Conservation (phyloP, 2,113 vertebrate species). For the Dicerorhinus sumatrensis region DNA sequence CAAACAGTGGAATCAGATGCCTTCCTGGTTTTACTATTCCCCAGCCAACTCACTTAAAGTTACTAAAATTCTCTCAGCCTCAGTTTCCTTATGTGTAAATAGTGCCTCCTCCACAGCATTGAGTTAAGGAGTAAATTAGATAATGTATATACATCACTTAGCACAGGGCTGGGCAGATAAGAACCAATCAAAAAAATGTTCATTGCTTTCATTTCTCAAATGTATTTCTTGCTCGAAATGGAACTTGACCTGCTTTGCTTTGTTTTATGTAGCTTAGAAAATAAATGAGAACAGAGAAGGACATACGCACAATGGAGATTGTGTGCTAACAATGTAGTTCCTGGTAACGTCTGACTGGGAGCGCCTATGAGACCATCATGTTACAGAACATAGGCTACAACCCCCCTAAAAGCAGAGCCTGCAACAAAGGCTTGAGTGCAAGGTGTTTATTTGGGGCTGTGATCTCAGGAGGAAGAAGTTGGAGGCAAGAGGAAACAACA, state of each 20-base stretch:
- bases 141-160: background rate
- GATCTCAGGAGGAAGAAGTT: background rate
- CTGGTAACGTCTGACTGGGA: background rate
- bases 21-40: background rate
- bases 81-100: background rate
- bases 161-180: background rate
- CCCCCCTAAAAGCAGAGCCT: background rate
- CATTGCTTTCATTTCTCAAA: conserved; percentile 1
- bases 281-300: background rate
- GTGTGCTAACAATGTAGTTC: background rate
- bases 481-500: background rate
- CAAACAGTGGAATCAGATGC: background rate
- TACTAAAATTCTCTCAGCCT: background rate
- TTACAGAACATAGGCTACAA: background rate
- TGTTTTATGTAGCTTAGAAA: conserved; percentile 24
- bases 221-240: conserved; percentile 22
- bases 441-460: background rate
- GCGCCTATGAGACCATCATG: background rate
- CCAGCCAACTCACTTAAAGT: background rate
- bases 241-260: background rate
- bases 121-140: background rate
- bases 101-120: background rate
- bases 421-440: background rate
- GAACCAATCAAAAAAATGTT: background rate
- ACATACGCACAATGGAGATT: background rate